Base-by-base conservation (phyloP, 1,140 invertebrate species). In the Pantala flavescens region DNA sequence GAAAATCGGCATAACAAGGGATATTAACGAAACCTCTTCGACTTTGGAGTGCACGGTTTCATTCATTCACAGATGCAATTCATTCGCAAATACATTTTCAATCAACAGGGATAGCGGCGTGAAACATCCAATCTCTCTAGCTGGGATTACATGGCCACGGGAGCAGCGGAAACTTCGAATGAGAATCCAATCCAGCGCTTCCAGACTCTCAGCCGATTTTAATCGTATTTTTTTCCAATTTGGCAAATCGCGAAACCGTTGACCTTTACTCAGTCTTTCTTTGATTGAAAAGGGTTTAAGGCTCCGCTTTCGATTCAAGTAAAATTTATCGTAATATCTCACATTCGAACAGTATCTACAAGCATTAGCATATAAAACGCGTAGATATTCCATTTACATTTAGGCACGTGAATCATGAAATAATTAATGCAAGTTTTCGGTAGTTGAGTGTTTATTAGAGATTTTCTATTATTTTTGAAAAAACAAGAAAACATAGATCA, bases 1-100 rank as follows among this genome's bases (percentile, higher is more conserved):
- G 14, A 63, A 63, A 63, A 63, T 63, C 49, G n/a, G 49, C 49
- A 19, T 21, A 63, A 63, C 49, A 63, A 63, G 49, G 49, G 16
- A 21, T 63, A 63, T 63, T 63, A 19, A 63, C 49, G n/a, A 14
- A 63, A 63, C n/a, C 49, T 21, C 49, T 63, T 63, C n/a, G 12
- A 63, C 14, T 63, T 63, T 21, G 16, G 49, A 21, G n/a, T 21
- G 49, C 49, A 63, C n/a, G 49, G 5, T 19, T 63, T 5, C 49
- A 63, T 63, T 63, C 49, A 63, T 63, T 14, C 49, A 63, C 3
- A 63, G 49, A 21, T 63, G 49, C 14, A 63, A 63, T 63, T 63
- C 49, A 63, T 63, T 63, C n/a, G 49, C 49, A 63, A 63, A 63
- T 63, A 63, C 49, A 63, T 63, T 63, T 63, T 21, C 49, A 63